Percentiles rank a stretch among this genome's conserved stretches.
Conservation (phyloP, 2,113 vertebrate genomes). For the Neodon shergylaensis region DNA sequence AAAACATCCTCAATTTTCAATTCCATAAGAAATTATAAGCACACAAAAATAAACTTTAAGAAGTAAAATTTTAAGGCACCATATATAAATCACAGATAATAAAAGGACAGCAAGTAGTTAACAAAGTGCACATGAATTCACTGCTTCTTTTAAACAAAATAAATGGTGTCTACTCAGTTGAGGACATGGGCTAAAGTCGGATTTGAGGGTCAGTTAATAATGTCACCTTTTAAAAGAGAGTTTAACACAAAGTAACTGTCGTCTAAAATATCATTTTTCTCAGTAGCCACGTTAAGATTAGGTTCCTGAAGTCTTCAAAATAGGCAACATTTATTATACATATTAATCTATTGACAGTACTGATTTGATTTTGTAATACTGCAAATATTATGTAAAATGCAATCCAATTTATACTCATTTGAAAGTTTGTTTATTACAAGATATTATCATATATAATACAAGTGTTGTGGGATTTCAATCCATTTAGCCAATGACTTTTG, state of each 20-base stretch:
- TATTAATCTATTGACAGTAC: not conserved
- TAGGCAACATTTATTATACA: not conserved
- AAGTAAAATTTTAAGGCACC: too few relatives aligned
- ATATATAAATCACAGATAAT: too few relatives aligned
- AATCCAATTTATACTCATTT: conserved; percentile 40
- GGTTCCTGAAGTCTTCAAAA: conserved; percentile 26
- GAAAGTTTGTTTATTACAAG: not conserved
- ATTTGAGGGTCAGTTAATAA: not conserved
- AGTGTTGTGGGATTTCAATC: not conserved
- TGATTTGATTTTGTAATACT: conserved; percentile 16
- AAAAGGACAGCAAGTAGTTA: too few relatives aligned
- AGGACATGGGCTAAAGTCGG: not conserved
- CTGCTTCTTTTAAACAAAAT: too few relatives aligned
- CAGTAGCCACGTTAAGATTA: not conserved
- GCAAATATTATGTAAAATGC: conserved; percentile 7
- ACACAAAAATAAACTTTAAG: too few relatives aligned
- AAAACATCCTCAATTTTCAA: too few relatives aligned
- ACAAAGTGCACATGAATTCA: too few relatives aligned
- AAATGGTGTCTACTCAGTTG: too few relatives aligned
- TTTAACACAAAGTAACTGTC: not conserved
- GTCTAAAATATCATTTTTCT: conserved; percentile 16
- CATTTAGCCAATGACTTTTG: too few relatives aligned
- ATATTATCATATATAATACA: not conserved
- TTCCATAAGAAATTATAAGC: too few relatives aligned
- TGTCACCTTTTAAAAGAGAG: not conserved